phyloP scores from a whole-genome alignment of 2,113 vertebrate genomes.

The Fregetta grallaria region DNA sequence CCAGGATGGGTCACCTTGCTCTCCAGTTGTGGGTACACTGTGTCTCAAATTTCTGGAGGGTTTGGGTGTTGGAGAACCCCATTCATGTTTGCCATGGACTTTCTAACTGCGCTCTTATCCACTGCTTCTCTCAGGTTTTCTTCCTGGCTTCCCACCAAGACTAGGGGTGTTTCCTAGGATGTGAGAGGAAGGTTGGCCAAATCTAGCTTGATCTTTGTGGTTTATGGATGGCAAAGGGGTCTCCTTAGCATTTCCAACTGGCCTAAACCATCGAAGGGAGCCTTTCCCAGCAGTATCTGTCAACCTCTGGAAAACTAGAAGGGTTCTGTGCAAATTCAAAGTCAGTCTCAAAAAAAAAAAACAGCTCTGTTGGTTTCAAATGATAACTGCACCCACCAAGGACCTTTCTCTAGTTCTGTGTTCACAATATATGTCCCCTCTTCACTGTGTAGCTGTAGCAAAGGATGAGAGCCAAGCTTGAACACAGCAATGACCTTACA shows the following conservation, averaged over 20 bases:
- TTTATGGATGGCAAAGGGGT: neutral
- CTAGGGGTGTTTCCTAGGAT: neutral
- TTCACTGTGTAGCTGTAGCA: neutral
- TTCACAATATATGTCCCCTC: neutral
- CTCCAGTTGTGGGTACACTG: neutral
- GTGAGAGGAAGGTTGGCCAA: neutral
- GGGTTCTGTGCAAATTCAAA: neutral
- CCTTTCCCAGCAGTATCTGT: neutral
- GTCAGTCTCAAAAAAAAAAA: neutral
- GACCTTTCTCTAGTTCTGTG: neutral
- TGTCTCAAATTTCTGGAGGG: neutral
- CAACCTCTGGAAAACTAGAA: neutral
- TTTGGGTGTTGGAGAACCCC: neutral
- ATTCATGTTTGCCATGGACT: neutral
- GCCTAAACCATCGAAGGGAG: neutral
- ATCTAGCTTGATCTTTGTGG: neutral
- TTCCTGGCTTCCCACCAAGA: neutral
- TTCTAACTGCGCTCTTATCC: neutral
- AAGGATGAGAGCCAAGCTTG: neutral
- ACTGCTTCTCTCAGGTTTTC: neutral
- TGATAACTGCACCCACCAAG: neutral
- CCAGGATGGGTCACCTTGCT: neutral
- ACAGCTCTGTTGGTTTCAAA: neutral
- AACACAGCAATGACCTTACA: neutral
- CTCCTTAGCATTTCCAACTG: neutral